Base-by-base conservation (phyloP, 30 jellyfish, hydroid and myxozoan genomes). In the Phacellophora camtschatica region DNA sequence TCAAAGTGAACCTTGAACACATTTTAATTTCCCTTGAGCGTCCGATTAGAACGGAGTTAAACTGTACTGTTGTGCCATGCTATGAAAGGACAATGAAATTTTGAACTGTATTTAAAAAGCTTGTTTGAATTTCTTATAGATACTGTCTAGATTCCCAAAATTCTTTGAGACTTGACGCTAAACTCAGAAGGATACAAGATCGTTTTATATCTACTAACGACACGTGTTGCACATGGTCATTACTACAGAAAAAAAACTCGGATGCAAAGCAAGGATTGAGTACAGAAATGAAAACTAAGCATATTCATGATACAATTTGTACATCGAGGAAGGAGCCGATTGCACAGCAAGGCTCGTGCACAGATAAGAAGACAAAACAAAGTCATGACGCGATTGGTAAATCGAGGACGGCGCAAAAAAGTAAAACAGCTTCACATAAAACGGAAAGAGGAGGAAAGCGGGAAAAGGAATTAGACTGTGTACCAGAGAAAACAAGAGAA, bases 71-170 rank as follows among this genome's bases (percentile, higher is more conserved):
- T n/a, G n/a, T n/a, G n/a, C n/a, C n/a, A n/a, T n/a, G n/a, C n/a
- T n/a, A n/a, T n/a, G n/a, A n/a, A n/a, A n/a, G n/a, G n/a, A n/a
- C n/a, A n/a, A n/a, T n/a, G n/a, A n/a, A n/a, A n/a, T n/a, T n/a
- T n/a, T n/a, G n/a, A n/a, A n/a, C n/a, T n/a, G n/a, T n/a, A 46
- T 28, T 28, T 46, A 1, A 46, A 46, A 0, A 8, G 27, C 20
- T 3, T 46, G 23, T 9, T 11, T 46, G 2, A 16, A 46, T 46
- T 28, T 46, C 2, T 28, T 12, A 10, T 74, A 80, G 91, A 15
- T 80, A 80, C 36, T 84, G 95, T 71, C 84, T 84, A 2, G 95
- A 84, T 39, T 84, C 95, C 8, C 87, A 84, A 7, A 84, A 84
- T 71, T 61, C 95, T 15, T 34, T 84, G 71, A 84, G 72, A 29